These are phyloP conservation scores for Thomomys bottae DNA, from an alignment of 2,113 vertebrate species.

Conservation along the genomic window DNA sequence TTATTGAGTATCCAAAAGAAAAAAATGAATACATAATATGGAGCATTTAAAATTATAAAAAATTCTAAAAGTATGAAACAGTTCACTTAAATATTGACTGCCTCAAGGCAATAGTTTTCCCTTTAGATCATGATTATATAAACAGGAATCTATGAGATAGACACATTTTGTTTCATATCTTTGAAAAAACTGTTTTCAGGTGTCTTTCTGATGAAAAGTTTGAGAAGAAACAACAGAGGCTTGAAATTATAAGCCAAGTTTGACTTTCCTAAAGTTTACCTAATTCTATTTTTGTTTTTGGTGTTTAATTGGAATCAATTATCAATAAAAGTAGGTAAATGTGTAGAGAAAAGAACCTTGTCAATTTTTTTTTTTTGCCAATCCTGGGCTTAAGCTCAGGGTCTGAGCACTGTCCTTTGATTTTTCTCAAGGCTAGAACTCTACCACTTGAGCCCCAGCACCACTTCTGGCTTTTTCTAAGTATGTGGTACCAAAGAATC, in stretches of 20 bases:
- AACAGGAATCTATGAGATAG: neutral
- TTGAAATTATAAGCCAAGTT: neutral
- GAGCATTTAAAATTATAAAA: neutral
- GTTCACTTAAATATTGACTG: neutral
- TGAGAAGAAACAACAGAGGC: neutral
- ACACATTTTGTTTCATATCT: neutral
- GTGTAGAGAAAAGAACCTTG: neutral
- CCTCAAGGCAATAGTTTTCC: neutral
- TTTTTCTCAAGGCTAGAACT: too few relatives aligned
- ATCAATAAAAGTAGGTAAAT: constrained; percentile 5
- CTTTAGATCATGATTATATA: neutral
- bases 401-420: too few relatives aligned
- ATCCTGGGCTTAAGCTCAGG: too few relatives aligned
- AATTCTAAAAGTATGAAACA: neutral
- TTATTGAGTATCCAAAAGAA: neutral
- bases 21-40: neutral
- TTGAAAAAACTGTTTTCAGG: neutral
- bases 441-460: too few relatives aligned
- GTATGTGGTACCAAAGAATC: too few relatives aligned
- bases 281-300: constrained; percentile 18
- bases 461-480: too few relatives aligned
- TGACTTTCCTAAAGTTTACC: neutral
- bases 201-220: neutral
- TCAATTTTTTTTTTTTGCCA: too few relatives aligned
- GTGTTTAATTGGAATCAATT: neutral